phyloP scores from a whole-genome alignment of 2,797 vertebrate genomes.

The Chrosomus eos region DNA sequence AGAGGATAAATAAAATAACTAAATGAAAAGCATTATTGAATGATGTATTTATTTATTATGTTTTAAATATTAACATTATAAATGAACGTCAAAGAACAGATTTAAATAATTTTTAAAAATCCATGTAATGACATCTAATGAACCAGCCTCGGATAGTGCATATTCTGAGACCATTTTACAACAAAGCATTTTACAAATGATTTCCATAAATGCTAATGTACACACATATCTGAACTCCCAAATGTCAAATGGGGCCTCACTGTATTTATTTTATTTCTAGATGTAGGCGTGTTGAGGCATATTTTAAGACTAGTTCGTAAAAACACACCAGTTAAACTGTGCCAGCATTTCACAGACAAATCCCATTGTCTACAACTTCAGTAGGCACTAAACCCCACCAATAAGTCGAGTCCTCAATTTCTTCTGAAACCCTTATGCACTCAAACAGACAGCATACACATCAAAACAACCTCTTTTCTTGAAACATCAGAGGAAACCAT shows the following conservation, averaged over 20 bases:
- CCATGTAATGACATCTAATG: neutral
- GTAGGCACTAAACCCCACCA: neutral
- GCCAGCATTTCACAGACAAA: slow-evolving; percentile 14
- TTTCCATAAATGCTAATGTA: slow-evolving; percentile 8
- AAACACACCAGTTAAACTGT: neutral
- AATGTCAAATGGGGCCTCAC: slow-evolving; percentile 3
- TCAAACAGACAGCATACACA: slow-evolving; percentile 41
- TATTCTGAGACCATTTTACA: slow-evolving; percentile 4
- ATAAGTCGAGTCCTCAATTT: slow-evolving; percentile 16
- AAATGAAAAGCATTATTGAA: no score
- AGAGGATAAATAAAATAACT: no score
- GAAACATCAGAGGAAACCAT: slow-evolving; percentile 22
- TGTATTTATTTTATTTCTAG: neutral
- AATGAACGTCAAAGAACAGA: neutral
- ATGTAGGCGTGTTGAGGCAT: neutral
- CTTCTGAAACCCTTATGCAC: slow-evolving; percentile 11
- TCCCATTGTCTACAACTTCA: neutral
- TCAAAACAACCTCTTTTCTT: slow-evolving; percentile 44
- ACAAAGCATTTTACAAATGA: neutral
- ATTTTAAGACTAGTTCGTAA: neutral
- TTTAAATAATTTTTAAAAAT: neutral
- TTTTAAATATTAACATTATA: neutral
- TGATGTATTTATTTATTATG: no score
- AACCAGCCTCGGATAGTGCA: neutral
- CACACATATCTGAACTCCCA: slow-evolving; percentile 8